Evolutionary conservation across 2,888 invertebrate species (phyloP).

Genomic region (Stenodema calcarata): DNA sequence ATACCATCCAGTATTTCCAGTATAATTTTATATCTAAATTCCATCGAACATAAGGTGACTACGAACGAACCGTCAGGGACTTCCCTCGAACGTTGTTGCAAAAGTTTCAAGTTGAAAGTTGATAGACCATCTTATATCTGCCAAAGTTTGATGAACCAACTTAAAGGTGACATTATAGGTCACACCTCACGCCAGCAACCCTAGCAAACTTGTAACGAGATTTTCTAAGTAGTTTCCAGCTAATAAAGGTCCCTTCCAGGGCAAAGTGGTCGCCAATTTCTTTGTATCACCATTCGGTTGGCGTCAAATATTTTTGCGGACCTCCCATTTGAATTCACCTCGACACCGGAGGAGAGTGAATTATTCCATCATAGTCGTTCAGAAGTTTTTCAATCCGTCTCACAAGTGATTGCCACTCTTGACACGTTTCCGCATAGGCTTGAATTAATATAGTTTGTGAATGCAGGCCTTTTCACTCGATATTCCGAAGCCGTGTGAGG

Average conservation of each 20-base stretch:
- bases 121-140: not conserved
- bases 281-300: not conserved
- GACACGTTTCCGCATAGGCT: constrained; percentile 37
- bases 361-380: constrained; percentile 27
- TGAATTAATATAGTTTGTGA: constrained; percentile 46
- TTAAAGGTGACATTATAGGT: not conserved
- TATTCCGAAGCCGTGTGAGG: not conserved
- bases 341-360: not conserved
- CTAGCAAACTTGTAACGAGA: not conserved
- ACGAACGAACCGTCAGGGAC: not conserved
- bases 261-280: not conserved
- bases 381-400: constrained; percentile 27
- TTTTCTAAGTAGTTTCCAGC: not conserved
- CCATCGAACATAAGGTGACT: too few relatives aligned
- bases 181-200: not conserved
- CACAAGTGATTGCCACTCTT: not conserved
- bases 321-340: constrained; percentile 20
- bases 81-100: not conserved
- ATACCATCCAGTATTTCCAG: too few relatives aligned
- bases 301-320: constrained; percentile 14
- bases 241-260: not conserved
- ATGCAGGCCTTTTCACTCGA: not conserved
- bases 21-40: too few relatives aligned
- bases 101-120: not conserved
- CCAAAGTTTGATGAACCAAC: not conserved